phyloP scores from a whole-genome alignment of 2,113 vertebrate genomes.

The Thomomys bottae region DNA sequence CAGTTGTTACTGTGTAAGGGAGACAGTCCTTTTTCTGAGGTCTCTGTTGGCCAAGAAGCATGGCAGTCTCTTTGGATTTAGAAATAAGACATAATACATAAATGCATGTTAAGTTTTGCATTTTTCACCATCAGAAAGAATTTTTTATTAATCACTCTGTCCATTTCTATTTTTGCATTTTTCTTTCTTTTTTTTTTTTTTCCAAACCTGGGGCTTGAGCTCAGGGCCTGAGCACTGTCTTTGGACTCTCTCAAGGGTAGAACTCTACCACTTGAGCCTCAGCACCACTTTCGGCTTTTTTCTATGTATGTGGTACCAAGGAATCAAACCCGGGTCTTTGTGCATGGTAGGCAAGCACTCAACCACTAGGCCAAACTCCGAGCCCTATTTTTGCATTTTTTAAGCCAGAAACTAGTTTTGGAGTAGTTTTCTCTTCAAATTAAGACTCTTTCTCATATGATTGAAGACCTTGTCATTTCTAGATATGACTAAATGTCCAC shows the following conservation, averaged over 20 bases:
- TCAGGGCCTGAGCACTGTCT: too few relatives aligned
- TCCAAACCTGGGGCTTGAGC: too few relatives aligned
- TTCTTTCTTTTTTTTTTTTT: too few relatives aligned
- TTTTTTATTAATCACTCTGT: constrained; percentile 56
- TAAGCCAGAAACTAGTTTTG: constrained; percentile 46
- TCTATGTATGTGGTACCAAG: too few relatives aligned
- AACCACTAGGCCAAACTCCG: too few relatives aligned
- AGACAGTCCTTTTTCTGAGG: constrained; percentile 83
- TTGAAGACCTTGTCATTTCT: constrained; percentile 61
- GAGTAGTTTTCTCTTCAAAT: constrained; percentile 54
- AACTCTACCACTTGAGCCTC: too few relatives aligned
- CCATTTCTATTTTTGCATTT: constrained; percentile 59
- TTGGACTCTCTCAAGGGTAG: too few relatives aligned
- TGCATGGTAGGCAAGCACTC: too few relatives aligned
- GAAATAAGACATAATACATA: constrained; percentile 50
- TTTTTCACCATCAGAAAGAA: constrained; percentile 9
- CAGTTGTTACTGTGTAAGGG: constrained; percentile 84
- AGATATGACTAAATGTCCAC: constrained; percentile 58
- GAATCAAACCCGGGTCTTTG: too few relatives aligned
- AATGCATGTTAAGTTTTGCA: constrained; percentile 19
- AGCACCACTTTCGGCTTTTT: too few relatives aligned
- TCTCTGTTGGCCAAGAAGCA: constrained; percentile 81
- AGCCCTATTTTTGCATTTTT: constrained; percentile 55
- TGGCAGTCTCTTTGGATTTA: constrained; percentile 66
- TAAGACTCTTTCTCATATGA: constrained; percentile 58